phyloP scores from a whole-genome alignment of 2,888 invertebrate genomes.

The Colostygia pectinataria region DNA sequence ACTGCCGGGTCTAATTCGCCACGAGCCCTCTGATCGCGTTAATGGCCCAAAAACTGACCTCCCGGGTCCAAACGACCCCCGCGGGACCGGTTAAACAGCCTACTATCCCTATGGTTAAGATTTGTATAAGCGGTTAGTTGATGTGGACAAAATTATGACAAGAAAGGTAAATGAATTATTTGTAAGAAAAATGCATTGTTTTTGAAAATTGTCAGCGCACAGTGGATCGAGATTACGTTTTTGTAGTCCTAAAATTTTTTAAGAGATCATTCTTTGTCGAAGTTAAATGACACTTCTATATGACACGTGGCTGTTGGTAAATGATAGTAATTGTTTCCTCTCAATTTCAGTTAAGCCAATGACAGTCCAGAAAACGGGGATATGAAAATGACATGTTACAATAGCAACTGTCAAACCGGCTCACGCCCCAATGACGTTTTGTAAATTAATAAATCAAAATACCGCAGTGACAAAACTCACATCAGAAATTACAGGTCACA shows the following conservation, averaged over 20 bases:
- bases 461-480: constrained; percentile 78
- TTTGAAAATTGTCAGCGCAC: background rate
- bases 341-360: constrained; percentile 37
- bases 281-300: too few relatives aligned
- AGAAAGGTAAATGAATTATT: too few relatives aligned
- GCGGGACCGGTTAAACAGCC: constrained; percentile 66
- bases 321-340: background rate
- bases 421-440: constrained; percentile 56
- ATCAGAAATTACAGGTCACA: constrained; percentile 80
- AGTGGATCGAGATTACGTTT: background rate
- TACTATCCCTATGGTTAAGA: constrained; percentile 48
- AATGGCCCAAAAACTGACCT: constrained; percentile 81
- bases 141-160: constrained; percentile 2
- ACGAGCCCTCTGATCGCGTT: constrained; percentile 70
- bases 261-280: too few relatives aligned
- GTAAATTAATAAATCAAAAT: constrained; percentile 78
- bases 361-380: constrained; percentile 39
- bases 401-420: constrained; percentile 65
- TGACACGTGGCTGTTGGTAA: background rate
- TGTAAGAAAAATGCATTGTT: too few relatives aligned
- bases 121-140: constrained; percentile 38
- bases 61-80: constrained; percentile 64
- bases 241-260: background rate
- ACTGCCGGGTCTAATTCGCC: constrained; percentile 67
- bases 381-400: constrained; percentile 61